Percentiles rank a stretch among this genome's conserved stretches.
Evolutionary conservation across 2,888 invertebrate genomes (phyloP).

Genomic region (Sphecodes monilicornis): DNA sequence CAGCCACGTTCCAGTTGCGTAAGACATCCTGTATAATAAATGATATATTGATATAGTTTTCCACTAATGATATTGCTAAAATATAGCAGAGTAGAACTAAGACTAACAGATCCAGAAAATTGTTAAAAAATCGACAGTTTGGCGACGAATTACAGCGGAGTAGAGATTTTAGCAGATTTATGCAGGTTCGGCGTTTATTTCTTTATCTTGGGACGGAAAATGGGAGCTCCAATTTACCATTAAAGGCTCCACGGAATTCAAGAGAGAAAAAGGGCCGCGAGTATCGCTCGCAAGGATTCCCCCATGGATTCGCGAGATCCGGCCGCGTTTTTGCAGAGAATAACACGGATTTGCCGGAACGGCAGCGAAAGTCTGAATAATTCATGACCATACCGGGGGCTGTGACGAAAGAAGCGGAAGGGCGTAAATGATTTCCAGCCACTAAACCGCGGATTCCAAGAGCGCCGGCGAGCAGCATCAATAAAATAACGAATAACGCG

Average conservation of each 20-base stretch:
- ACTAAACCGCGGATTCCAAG: constrained; percentile 52
- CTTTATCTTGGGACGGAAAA: background rate
- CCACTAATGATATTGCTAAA: no score
- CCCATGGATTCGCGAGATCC: constrained; percentile 18
- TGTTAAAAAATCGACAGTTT: background rate
- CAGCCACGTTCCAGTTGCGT: no score
- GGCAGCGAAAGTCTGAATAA: constrained; percentile 58
- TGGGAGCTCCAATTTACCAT: constrained; percentile 3
- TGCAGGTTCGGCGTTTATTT: background rate
- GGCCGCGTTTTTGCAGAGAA: constrained; percentile 37
- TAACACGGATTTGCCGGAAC: constrained; percentile 47
- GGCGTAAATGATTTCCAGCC: constrained; percentile 60
- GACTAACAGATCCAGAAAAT: no score
- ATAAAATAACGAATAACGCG: constrained; percentile 60
- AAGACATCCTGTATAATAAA: no score
- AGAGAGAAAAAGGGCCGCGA: background rate
- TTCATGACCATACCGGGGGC: constrained; percentile 59
- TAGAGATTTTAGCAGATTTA: background rate
- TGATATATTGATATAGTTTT: no score
- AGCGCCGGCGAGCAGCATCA: constrained; percentile 19
- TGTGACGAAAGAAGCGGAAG: constrained; percentile 59
- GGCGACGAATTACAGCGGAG: background rate
- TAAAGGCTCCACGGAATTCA: background rate
- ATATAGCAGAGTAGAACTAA: no score
- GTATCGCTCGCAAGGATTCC: constrained; percentile 30